Evolutionary conservation across 1,140 invertebrate genomes (phyloP), one percentile per base, ranked within the genome.

Genomic region (Cyclina sinensis): DNA sequence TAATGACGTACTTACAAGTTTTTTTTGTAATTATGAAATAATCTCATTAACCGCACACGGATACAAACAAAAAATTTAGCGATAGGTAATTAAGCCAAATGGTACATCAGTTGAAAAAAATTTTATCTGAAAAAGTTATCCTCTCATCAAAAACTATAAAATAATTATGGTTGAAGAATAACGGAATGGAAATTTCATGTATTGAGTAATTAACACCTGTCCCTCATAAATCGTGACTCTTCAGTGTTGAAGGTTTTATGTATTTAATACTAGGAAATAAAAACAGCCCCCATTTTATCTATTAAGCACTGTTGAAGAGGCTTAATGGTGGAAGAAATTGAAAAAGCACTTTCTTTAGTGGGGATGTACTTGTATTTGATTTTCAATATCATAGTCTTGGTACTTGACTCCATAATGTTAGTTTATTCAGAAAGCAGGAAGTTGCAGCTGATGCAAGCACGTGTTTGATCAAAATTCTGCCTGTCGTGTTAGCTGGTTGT

Each of bases 221-320:
- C 43, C 21, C 73, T 46, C 46, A 62, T 76, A 76, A 51, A 51
- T 86, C 46, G 37, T 46, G 39, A 81, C 79, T 81, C 79, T 81
- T 65, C 54, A 81, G 21, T 65, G 7, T 39, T n/a, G 39, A 51
- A 81, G 79, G 79, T 81, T 78, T 81, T 81, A 81, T 59, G 7
- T 59, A 32, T 81, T 81, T 81, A 81, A 81, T 81, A n/a, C 54
- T 30, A 65, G 59, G 39, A 81, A 81, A 81, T 81, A 62, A 81
- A 81, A 65, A 81, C 79, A 37, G 30, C 81, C 27, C 27, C 65
- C 70, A 86, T 39, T 86, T 76, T 76, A 59, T 86, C 73, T 86
- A 86, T 86, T 86, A 86, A 86, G 83, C 59, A 86, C 73, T 70
- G 46, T 73, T 48, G 7, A 73, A 84, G 62, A 70, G 81, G 4